These are phyloP conservation scores for Philonicus albiceps DNA, from an alignment of 2,888 invertebrate species.

Conservation along the genomic window DNA sequence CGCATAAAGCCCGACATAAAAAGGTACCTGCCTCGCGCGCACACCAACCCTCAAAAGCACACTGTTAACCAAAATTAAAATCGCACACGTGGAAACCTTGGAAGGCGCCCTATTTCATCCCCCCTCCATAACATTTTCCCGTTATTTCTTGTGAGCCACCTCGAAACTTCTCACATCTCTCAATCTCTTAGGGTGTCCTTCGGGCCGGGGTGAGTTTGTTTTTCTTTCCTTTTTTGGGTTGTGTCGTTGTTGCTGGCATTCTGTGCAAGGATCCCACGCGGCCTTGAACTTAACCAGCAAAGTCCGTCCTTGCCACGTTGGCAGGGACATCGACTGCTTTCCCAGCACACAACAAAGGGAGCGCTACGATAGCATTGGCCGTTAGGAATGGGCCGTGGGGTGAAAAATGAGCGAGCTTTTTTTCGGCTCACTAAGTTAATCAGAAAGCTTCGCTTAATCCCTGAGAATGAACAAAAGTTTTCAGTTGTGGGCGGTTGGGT, in stretches of 20 bases:
- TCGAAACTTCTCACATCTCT: not conserved
- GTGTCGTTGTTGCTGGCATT: conserved; percentile 23
- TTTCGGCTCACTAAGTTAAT: not conserved
- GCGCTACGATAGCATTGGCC: not conserved
- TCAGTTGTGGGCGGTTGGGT: not conserved
- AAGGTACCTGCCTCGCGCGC: not conserved
- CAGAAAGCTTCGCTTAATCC: not conserved
- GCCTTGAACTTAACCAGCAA: conserved; percentile 38
- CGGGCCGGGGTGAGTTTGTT: conserved; percentile 10
- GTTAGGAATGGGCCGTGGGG: not conserved
- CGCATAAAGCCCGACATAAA: not conserved
- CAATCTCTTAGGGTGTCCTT: not conserved
- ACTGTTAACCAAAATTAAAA: not conserved
- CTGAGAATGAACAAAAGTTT: not conserved
- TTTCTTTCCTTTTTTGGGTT: conserved; percentile 8
- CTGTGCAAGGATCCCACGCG: conserved; percentile 16
- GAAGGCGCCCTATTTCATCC: not conserved
- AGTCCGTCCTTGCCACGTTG: conserved; percentile 28
- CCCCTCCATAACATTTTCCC: not conserved
- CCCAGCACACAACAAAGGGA: not conserved
- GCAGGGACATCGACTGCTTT: conserved; percentile 33
- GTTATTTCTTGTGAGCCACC: not conserved
- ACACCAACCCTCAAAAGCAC: not conserved
- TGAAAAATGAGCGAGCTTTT: not conserved
- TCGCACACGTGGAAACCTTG: conserved; percentile 22